These are phyloP conservation scores for Capitulum mitella DNA, from an alignment of 2,888 invertebrate species.

Conservation along the genomic window DNA sequence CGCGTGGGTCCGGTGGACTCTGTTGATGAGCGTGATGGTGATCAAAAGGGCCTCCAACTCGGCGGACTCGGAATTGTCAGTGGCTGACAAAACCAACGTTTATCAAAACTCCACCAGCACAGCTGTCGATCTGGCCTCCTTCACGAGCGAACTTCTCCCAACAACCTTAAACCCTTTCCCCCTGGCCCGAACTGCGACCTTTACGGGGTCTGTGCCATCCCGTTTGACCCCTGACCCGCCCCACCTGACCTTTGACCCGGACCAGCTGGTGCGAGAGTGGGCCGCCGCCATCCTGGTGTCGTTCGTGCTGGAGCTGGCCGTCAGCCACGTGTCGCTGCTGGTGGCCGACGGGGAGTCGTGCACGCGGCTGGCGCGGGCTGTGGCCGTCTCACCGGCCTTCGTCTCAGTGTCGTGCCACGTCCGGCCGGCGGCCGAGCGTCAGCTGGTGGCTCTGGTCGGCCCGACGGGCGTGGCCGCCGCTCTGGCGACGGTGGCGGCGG, in stretches of 20 bases:
- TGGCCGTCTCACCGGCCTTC: neutral
- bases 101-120: too few relatives aligned
- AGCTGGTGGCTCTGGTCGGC: neutral
- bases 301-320: neutral
- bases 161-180: too few relatives aligned
- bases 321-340: neutral
- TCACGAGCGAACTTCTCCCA: too few relatives aligned
- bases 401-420: neutral
- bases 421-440: neutral
- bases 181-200: conserved; percentile 40
- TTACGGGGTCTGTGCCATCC: conserved; percentile 60
- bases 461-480: neutral
- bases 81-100: too few relatives aligned
- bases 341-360: neutral
- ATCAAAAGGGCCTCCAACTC: too few relatives aligned
- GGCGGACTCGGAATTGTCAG: too few relatives aligned
- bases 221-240: conserved; percentile 7
- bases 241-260: neutral
- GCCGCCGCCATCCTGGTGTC: neutral
- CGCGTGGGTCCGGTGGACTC: too few relatives aligned
- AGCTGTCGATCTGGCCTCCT: too few relatives aligned
- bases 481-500: neutral
- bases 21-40: too few relatives aligned
- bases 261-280: neutral
- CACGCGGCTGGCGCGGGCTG: neutral